phyloP scores from a whole-genome alignment of 2,113 vertebrate genomes.

The Notothenia coriiceps region DNA sequence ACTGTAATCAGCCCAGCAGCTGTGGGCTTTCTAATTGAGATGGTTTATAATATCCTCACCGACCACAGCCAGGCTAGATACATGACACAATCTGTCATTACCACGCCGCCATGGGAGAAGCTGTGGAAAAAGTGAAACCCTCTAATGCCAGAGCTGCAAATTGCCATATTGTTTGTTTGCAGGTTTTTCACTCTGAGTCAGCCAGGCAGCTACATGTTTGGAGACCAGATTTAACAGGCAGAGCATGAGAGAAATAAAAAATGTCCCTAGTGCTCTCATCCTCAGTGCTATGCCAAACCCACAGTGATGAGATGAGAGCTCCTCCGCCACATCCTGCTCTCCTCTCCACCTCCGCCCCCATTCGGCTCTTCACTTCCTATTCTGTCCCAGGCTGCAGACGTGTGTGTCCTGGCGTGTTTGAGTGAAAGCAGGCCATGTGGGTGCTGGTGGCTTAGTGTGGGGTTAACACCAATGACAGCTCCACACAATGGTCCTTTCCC shows the following conservation, averaged over 20 bases:
- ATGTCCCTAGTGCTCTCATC: slow-evolving; percentile 59
- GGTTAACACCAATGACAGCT: slow-evolving; percentile 71
- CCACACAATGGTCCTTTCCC: slow-evolving; percentile 47
- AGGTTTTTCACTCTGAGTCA: slow-evolving; percentile 48
- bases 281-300: slow-evolving; percentile 63
- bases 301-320: slow-evolving; percentile 65
- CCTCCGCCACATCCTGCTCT: slow-evolving; percentile 61
- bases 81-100: slow-evolving; percentile 77
- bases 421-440: slow-evolving; percentile 75
- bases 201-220: slow-evolving; percentile 66
- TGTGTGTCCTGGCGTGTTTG: slow-evolving; percentile 69
- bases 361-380: slow-evolving; percentile 64
- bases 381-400: slow-evolving; percentile 70
- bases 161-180: slow-evolving; percentile 70
- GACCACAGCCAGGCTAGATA: slow-evolving; percentile 70
- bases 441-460: slow-evolving; percentile 65
- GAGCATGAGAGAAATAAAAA: slow-evolving; percentile 41
- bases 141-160: slow-evolving; percentile 34
- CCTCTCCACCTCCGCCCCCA: slow-evolving; percentile 36
- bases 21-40: slow-evolving; percentile 78
- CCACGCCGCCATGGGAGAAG: slow-evolving; percentile 49
- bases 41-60: slow-evolving; percentile 77
- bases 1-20: slow-evolving; percentile 74
- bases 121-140: slow-evolving; percentile 66
- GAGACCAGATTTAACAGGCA: slow-evolving; percentile 66